Base-by-base conservation (phyloP, 2,888 invertebrate species). In the Epinotia ramella region DNA sequence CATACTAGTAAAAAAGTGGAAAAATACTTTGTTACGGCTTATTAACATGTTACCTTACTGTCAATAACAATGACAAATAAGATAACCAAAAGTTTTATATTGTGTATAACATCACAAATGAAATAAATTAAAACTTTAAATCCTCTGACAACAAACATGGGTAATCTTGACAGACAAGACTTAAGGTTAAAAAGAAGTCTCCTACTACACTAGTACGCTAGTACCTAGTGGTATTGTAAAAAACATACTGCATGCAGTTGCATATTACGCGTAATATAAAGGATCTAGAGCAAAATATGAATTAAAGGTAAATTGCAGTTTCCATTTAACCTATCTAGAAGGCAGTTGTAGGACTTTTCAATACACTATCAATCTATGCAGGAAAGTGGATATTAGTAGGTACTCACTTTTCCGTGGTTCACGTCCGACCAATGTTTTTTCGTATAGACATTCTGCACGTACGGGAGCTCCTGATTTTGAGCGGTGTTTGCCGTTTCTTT, bases 361-460 rank as follows among this genome's bases (percentile, higher is more conserved):
- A 6, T 5, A 62, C 40, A 46, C 13, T 16, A 16, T 16, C 49
- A 5, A 49, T 53, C n/a, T 16, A 53, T 53, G n/a, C 49, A 24
- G 24, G 24, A 18, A 63, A 53, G 53, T 16, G 44, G 12, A 49
- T 3, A 11, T 57, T 4, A 12, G 57, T 57, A 18, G 24, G 56
- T 70, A 79, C 82, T 82, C 84, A 90, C 90, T 83, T 89, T 87
- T 3, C 89, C 89, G 74, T 89, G 88, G 71, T 79, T 78, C 13
- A 82, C 77, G 72, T 85, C 83, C 5, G 80, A 57, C 69, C 56
- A 72, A 9, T 60, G 62, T 12, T 67, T 62, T n/a, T 76, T 76
- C 3, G 46, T 57, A 44, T 44, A 70, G 1, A 56, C n/a, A n/a
- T 66, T 63, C 4, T 53, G 28, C 13, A 18, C 13, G 12, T 49